Conservation (phyloP, 2,888 invertebrate genomes). For the Sturmia bella region DNA sequence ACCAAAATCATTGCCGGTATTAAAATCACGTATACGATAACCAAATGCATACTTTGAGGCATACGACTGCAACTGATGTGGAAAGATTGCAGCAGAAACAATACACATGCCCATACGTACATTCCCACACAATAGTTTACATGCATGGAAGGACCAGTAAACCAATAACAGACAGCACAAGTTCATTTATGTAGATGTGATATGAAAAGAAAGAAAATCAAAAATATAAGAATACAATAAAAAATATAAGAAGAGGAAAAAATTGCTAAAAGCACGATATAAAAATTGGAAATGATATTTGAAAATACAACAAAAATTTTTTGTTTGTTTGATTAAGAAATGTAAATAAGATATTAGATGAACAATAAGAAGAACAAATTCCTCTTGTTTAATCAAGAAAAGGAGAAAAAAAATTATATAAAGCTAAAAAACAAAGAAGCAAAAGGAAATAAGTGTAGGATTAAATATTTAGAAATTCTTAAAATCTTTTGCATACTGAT, state of each 20-base stretch:
- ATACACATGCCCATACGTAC: not conserved
- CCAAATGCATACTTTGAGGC: conserved; percentile 86
- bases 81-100: conserved; percentile 31
- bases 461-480: conserved; percentile 6
- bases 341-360: conserved; percentile 52
- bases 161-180: conserved; percentile 1
- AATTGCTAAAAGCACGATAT: conserved; percentile 36
- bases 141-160: not conserved
- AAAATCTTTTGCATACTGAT: too few relatives aligned
- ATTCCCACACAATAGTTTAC: not conserved
- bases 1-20: conserved; percentile 89
- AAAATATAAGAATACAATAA: conserved; percentile 40
- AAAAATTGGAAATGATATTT: conserved; percentile 50
- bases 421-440: not conserved
- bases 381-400: conserved; percentile 13
- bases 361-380: conserved; percentile 7
- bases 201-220: conserved; percentile 63
- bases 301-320: conserved; percentile 7
- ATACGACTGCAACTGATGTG: conserved; percentile 83
- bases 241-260: not conserved
- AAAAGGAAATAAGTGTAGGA: not conserved
- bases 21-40: conserved; percentile 87
- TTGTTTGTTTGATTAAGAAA: conserved; percentile 60
- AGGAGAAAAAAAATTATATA: conserved; percentile 1
- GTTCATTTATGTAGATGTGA: conserved; percentile 41